These are phyloP conservation scores for Apodemus speciosus DNA, from an alignment of 2,113 vertebrate genomes.

Conservation along the genomic window DNA sequence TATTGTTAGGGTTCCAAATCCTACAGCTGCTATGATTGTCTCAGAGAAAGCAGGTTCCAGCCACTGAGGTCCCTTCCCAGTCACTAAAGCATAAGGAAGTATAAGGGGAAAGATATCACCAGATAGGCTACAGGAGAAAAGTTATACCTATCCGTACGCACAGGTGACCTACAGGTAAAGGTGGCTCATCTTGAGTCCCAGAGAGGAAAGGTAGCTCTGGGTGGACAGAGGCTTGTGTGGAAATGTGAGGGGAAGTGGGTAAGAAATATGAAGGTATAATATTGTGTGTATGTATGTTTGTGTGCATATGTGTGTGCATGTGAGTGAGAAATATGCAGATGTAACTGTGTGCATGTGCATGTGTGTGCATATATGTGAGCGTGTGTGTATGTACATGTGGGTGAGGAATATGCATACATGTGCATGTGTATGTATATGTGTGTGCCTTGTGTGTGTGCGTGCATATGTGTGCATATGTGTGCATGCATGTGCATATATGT, in stretches of 20 bases:
- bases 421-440: too few species aligned
- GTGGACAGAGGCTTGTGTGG: too few species aligned
- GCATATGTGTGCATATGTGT: too few species aligned
- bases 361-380: too few species aligned
- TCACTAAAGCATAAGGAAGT: too few species aligned
- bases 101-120: neutral
- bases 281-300: neutral
- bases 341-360: too few species aligned
- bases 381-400: too few species aligned
- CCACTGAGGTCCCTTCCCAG: neutral
- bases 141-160: fast-evolving
- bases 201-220: neutral
- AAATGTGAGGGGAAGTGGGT: neutral
- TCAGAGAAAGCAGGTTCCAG: neutral
- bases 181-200: neutral
- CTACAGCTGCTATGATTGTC: neutral
- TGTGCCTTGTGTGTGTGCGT: too few species aligned
- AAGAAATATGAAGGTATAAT: neutral
- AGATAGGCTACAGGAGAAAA: neutral
- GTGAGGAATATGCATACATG: too few species aligned
- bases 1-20: neutral
- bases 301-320: too few species aligned
- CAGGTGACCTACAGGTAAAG: neutral
- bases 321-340: too few species aligned
- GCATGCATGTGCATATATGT: too few species aligned